A percentile compares a stretch with the other conserved stretches of the same genome.
Conservation (phyloP, 2,113 vertebrate species). For the Lagenorhynchus albirostris region DNA sequence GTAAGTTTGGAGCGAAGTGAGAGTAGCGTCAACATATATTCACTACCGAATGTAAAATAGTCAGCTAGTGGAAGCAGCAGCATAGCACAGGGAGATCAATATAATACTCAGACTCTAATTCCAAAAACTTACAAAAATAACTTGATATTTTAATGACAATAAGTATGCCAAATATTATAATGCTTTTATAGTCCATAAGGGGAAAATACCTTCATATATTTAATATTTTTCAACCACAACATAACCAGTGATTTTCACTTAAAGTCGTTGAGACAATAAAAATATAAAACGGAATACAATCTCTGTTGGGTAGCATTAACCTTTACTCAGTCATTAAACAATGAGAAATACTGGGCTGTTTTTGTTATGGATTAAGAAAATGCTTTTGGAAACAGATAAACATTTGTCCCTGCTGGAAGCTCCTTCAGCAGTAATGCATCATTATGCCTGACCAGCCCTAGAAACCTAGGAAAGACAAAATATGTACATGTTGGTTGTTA, state of each 20-base stretch:
- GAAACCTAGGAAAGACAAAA: slow-evolving; percentile 88
- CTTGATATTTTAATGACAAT: neutral
- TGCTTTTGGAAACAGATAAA: slow-evolving; percentile 86
- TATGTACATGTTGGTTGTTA: slow-evolving; percentile 88
- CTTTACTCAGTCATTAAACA: slow-evolving; percentile 75
- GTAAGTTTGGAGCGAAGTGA: neutral
- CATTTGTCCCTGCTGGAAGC: slow-evolving; percentile 86
- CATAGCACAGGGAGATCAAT: neutral
- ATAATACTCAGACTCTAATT: neutral
- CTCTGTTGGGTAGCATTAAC: slow-evolving; percentile 62
- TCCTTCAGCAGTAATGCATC: slow-evolving; percentile 82
- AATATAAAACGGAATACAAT: neutral
- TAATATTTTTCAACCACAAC: neutral
- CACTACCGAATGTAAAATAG: too few relatives aligned
- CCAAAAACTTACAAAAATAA: neutral
- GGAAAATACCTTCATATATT: neutral
- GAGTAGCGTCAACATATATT: too few relatives aligned
- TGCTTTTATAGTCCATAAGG: neutral
- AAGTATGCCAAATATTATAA: neutral
- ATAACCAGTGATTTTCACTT: neutral
- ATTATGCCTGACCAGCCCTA: slow-evolving; percentile 85
- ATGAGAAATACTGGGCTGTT: slow-evolving; percentile 81
- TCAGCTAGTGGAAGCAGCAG: too few relatives aligned
- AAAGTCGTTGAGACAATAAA: neutral
- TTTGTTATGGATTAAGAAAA: slow-evolving; percentile 82